Base-by-base conservation (phyloP, 2,888 invertebrate species). In the Empis stercorea region DNA sequence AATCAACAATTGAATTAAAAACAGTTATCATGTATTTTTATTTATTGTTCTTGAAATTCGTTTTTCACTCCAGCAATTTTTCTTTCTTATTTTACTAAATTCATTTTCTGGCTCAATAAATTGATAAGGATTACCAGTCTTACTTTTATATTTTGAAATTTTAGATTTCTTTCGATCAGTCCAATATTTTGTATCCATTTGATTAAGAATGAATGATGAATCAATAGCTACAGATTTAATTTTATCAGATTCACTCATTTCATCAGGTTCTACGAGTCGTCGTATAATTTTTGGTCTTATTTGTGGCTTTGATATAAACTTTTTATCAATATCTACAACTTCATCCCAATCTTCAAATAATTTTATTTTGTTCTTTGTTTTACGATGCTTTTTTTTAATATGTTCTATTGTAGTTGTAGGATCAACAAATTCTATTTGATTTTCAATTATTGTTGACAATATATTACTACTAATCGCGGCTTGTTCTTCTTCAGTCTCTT, bases 1-100 rank as follows among this genome's bases (percentile, higher is more conserved):
- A 76, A 76, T 7, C 49, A 46, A 27, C 44, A 46, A 37, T 30
- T n/a, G 11, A 34, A 48, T 15, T 36, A 36, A 36, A 36, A n/a
- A 36, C 6, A n/a, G 11, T 15, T 5, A 9, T 15, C 10, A 15
- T 10, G 30, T 7, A 27, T 16, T 32, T 30, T 30, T 32, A 32
- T 32, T 32, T 32, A 13, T 11, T 44, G 23, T 14, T 9, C 36
- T 36, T 27, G 36, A 13, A 40, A 52, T 50, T n/a, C 38, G 43
- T 10, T 48, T 52, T 30, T 49, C 47, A 30, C 40, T 48, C 52
- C 52, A 52, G 15, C 48, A 49, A 43, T 52, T 51, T 17, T 51
- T 52, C 17, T 48, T 48, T 15, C 50, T 37, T 16, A 48, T 13
- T 14, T 38, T 43, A 2, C 23, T 45, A 46, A 52, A 52, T 40